Evolutionary conservation across 2,888 invertebrate species (phyloP).

Genomic region (Clivina fossor): DNA sequence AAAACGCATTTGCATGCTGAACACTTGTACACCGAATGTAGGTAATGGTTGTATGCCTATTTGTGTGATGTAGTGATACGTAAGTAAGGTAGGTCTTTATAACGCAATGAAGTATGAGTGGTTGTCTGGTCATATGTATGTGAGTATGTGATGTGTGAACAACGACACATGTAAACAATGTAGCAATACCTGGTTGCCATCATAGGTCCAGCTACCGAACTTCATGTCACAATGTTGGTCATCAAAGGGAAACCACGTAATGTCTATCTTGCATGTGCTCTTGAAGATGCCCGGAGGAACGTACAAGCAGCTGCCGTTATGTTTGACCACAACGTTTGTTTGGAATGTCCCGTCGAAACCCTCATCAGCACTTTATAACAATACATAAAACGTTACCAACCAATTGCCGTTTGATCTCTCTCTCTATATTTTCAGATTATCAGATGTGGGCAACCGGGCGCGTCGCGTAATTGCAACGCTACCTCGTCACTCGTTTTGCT

Average conservation of each 20-base stretch:
- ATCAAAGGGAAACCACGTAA: slow-evolving; percentile 99
- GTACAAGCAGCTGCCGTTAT: slow-evolving; percentile 98
- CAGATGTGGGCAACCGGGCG: no score
- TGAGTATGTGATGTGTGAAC: slow-evolving; percentile 27
- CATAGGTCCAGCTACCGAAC: slow-evolving; percentile 99
- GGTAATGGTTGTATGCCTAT: not conserved
- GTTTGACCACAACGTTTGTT: slow-evolving; percentile 98
- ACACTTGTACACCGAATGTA: not conserved
- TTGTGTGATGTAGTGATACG: not conserved
- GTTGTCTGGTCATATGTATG: no score
- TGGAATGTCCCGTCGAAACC: slow-evolving; percentile 99
- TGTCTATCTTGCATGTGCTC: slow-evolving; percentile 99
- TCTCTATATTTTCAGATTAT: no score
- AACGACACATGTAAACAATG: slow-evolving; percentile 36
- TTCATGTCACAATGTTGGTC: slow-evolving; percentile 99
- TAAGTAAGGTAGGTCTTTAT: slow-evolving; percentile 8
- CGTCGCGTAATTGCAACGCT: no score
- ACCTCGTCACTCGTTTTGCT: no score
- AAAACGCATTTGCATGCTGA: not conserved
- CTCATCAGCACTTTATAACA: slow-evolving; percentile 91
- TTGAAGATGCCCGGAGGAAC: slow-evolving; percentile 99
- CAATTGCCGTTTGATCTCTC: slow-evolving; percentile 44
- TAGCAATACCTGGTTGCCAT: slow-evolving; percentile 85
- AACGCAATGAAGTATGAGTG: slow-evolving; percentile 2
- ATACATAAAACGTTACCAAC: slow-evolving; percentile 51